phyloP scores from a whole-genome alignment of 2,888 invertebrate species.

The Drosophila buzzatii region DNA sequence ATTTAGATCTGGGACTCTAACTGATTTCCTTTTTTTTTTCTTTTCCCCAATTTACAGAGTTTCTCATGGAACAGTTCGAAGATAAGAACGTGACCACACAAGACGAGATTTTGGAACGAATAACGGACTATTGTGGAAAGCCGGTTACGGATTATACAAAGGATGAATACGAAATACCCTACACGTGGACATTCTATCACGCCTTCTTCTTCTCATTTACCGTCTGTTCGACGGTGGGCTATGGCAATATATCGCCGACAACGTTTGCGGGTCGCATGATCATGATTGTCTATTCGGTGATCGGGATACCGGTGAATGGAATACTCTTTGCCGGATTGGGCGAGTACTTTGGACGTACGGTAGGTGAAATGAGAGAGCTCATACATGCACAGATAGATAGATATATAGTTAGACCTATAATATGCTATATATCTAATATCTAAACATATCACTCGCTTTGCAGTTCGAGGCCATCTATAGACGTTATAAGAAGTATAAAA shows the following conservation, averaged over 20 bases:
- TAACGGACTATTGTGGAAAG: slow-evolving; percentile 91
- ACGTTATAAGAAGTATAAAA: slow-evolving; percentile 91
- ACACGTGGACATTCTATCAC: slow-evolving; percentile 95
- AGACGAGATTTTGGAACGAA: slow-evolving; percentile 85
- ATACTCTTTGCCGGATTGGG: slow-evolving; percentile 92
- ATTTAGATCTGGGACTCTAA: neutral
- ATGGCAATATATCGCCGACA: slow-evolving; percentile 95
- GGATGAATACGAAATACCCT: slow-evolving; percentile 87
- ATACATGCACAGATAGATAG: neutral
- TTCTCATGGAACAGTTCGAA: slow-evolving; percentile 78
- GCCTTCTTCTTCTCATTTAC: slow-evolving; percentile 96
- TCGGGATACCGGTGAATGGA: slow-evolving; percentile 88
- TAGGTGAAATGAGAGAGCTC: slow-evolving; percentile 84
- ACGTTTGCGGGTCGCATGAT: slow-evolving; percentile 92
- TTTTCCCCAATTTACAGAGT: slow-evolving; percentile 65
- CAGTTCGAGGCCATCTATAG: slow-evolving; percentile 92
- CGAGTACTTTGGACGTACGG: slow-evolving; percentile 93
- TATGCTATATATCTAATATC: neutral
- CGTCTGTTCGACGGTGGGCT: slow-evolving; percentile 96
- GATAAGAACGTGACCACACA: slow-evolving; percentile 78
- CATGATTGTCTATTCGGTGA: slow-evolving; percentile 94
- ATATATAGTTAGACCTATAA: neutral
- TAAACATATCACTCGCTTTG: neutral
- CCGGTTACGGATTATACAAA: slow-evolving; percentile 89
- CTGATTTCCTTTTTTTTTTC: neutral